These are phyloP conservation scores for Montipora foliosa DNA, from an alignment of 64 coral and sea anemone genomes.

Conservation along the genomic window DNA sequence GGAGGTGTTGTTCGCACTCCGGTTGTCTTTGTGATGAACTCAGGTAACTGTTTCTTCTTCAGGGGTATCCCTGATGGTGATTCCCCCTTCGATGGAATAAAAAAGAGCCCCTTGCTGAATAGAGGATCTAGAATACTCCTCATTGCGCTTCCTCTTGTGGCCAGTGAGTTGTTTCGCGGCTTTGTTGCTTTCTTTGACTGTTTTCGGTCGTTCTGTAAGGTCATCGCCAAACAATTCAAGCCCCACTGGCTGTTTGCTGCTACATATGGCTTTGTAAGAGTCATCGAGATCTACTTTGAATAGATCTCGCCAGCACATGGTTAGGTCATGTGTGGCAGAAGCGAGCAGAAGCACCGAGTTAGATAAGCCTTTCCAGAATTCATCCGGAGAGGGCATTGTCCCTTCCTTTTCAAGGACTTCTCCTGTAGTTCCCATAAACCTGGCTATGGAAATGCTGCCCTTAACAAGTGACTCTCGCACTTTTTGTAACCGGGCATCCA, in stretches of 20 bases:
- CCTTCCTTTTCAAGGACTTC: no score
- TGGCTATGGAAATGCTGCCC: conserved; percentile 23
- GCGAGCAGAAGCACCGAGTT: conserved; percentile 45
- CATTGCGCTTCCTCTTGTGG: not conserved
- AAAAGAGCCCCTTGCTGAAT: not conserved
- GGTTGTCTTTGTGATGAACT: conserved; percentile 15
- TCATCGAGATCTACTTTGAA: conserved; percentile 60
- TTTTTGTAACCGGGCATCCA: conserved; percentile 33
- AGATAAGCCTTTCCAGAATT: conserved; percentile 45
- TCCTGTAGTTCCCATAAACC: conserved; percentile 1
- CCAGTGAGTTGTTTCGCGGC: no score
- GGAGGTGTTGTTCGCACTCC: no score
- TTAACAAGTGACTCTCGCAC: conserved; percentile 54
- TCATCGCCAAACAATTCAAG: conserved; percentile 4
- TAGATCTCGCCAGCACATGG: conserved; percentile 46
- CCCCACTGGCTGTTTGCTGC: no score
- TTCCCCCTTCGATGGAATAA: conserved; percentile 6
- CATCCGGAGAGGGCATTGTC: conserved; percentile 13
- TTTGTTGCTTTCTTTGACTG: no score
- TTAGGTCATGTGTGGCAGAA: conserved; percentile 54
- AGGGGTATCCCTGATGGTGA: conserved; percentile 18
- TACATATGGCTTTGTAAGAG: conserved; percentile 23
- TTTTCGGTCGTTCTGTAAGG: no score
- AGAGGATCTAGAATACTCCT: not conserved
- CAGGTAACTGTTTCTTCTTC: not conserved